A percentile compares a stretch with the other conserved stretches of the same genome.
Conservation (phyloP, 2,797 vertebrate species). For the Protosalanx chinensis region DNA sequence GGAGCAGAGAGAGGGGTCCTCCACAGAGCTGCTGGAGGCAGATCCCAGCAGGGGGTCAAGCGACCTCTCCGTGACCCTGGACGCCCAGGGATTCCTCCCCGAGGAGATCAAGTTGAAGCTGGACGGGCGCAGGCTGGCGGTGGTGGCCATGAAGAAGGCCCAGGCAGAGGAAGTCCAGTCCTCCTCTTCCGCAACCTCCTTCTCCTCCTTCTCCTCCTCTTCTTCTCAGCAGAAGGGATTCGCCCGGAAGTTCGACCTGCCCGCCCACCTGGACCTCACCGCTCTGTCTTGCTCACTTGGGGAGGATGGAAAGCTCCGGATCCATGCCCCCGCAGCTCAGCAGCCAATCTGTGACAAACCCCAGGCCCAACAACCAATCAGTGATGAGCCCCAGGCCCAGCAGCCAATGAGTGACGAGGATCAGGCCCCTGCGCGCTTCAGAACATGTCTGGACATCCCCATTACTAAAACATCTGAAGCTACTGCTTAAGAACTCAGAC, state of each 20-base stretch:
- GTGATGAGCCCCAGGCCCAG: conserved; percentile 24
- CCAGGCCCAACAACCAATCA: conserved; percentile 9
- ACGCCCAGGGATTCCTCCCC: conserved; percentile 66
- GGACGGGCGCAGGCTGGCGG: conserved; percentile 63
- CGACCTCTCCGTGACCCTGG: conserved; percentile 61
- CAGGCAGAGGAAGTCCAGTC: conserved; percentile 52
- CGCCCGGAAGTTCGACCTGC: conserved; percentile 60
- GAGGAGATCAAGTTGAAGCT: conserved; percentile 70
- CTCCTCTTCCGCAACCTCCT: conserved; percentile 40
- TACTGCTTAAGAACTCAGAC: neutral
- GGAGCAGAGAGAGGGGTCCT: conserved; percentile 23
- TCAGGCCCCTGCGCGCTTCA: conserved; percentile 56
- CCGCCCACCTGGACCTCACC: conserved; percentile 62
- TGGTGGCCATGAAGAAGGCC: conserved; percentile 59
- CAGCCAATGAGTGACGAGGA: conserved; percentile 31
- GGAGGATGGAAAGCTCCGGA: conserved; percentile 66
- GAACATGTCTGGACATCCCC: conserved; percentile 68
- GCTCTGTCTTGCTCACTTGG: conserved; percentile 68
- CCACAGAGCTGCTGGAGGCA: conserved; percentile 24
- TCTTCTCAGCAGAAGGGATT: conserved; percentile 57
- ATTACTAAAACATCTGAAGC: conserved; percentile 37
- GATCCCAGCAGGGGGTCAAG: conserved; percentile 2
- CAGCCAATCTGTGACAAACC: conserved; percentile 32
- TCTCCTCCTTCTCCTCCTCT: conserved; percentile 18
- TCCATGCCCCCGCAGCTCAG: conserved; percentile 56